Evolutionary conservation across 2,888 invertebrate genomes (phyloP).

Genomic region (Lomographa bimaculata): DNA sequence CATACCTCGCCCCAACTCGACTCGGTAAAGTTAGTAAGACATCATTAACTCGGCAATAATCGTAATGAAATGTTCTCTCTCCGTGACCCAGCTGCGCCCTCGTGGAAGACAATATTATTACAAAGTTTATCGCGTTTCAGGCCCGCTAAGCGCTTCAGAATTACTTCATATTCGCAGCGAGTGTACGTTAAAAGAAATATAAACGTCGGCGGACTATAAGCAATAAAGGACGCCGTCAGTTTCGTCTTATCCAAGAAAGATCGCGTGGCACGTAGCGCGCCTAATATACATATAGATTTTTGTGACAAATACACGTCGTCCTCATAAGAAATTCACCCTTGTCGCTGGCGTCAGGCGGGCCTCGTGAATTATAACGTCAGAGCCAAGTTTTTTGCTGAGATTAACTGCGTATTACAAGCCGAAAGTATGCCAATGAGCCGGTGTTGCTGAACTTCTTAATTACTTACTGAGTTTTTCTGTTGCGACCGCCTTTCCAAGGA

Average conservation of each 20-base stretch:
- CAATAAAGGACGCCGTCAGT: constrained; percentile 43
- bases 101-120: constrained; percentile 54
- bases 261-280: constrained; percentile 38
- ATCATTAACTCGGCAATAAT: constrained; percentile 70
- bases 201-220: constrained; percentile 39
- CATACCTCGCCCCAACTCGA: constrained; percentile 51
- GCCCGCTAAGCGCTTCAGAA: constrained; percentile 43
- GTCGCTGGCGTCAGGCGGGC: constrained; percentile 59
- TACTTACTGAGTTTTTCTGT: constrained; percentile 65
- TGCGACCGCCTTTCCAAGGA: constrained; percentile 47
- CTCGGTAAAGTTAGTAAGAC: constrained; percentile 61
- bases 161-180: constrained; percentile 47
- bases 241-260: constrained; percentile 39
- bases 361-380: constrained; percentile 72
- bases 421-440: constrained; percentile 74
- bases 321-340: constrained; percentile 74
- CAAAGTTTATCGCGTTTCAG: constrained; percentile 59
- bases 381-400: constrained; percentile 71
- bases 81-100: constrained; percentile 54
- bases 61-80: constrained; percentile 64
- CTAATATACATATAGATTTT: constrained; percentile 59
- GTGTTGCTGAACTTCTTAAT: constrained; percentile 73
- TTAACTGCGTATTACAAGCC: constrained; percentile 75
- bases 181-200: constrained; percentile 42
- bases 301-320: constrained; percentile 63